These are phyloP conservation scores for Zaprionus ornatus DNA, from an alignment of 1,140 invertebrate species.

Conservation along the genomic window DNA sequence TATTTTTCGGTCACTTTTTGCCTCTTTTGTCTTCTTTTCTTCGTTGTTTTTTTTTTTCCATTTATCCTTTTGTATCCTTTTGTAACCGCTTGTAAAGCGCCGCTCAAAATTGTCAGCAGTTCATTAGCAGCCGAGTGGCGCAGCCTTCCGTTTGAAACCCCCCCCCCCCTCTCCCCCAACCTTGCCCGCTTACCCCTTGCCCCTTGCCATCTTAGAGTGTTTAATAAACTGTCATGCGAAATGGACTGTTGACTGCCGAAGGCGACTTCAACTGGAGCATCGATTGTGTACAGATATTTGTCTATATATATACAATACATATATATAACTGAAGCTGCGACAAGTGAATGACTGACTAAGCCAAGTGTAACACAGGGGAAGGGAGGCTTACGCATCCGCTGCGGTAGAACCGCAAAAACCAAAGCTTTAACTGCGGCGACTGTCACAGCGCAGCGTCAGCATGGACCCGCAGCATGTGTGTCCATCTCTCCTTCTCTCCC, in stretches of 20 bases:
- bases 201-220: constrained; percentile 21
- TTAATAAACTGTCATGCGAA: constrained; percentile 40
- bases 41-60: constrained; percentile 10
- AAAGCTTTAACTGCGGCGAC: constrained; percentile 69
- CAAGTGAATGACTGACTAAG: neutral
- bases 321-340: neutral
- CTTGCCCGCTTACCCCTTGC: neutral
- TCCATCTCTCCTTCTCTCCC: neutral
- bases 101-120: constrained; percentile 78
- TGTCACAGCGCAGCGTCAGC: constrained; percentile 24
- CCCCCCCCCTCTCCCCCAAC: neutral
- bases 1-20: constrained; percentile 62
- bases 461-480: constrained; percentile 8
- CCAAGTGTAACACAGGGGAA: neutral
- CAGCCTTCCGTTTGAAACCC: constrained; percentile 6
- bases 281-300: neutral
- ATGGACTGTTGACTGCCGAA: neutral
- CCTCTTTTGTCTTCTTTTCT: constrained; percentile 24
- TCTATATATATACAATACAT: neutral
- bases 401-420: constrained; percentile 74
- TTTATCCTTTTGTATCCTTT: constrained; percentile 64
- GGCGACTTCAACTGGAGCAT: neutral
- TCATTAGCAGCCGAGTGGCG: constrained; percentile 58
- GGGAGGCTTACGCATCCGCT: constrained; percentile 51
- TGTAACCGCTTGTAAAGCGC: constrained; percentile 75